Evolutionary conservation across 2,797 vertebrate species (phyloP), one percentile per base, ranked within the genome.

Genomic region (Mormyrus hasselquistii): DNA sequence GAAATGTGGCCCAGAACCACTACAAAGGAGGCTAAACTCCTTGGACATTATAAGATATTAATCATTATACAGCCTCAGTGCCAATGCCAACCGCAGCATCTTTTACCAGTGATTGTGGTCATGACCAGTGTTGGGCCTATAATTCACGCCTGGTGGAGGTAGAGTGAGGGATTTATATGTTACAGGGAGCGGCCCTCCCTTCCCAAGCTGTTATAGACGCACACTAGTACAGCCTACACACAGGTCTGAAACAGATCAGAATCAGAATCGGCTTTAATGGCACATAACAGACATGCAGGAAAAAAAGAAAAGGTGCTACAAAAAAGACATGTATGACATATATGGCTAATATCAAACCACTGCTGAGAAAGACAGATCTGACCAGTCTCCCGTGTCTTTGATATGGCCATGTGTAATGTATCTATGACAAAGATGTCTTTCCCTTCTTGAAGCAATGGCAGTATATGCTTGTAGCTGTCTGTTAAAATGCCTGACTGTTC

Each of bases 11-110:
- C 57, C 53, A 84, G 55, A 65, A 57, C 29, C 57, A 59, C 10
- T 34, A 41, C 14, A 85, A 84, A 65, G 55, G 41, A 44, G 55
- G 82, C 44, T 85, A 49, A 89, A 89, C 82, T 49, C 29, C 7
- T 62, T 10, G n/a, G 55, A 44, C 55, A 84, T 50, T 49, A 84
- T 89, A 89, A 59, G 55, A 82, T 47, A 89, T 84, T 85, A 85
- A 89, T 84, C 41, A 89, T 84, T 16, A 5, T 84, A 6, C 79
- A 62, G 79, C 76, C 14, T 85, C 41, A 84, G n/a, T 10, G 52
- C 53, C 76, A 84, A 22, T 50, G 22, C 41, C 19, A 47, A 38
- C 44, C 38, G 19, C n/a, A 29, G 44, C 44, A n/a, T 49, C 83
- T 34, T 52, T 29, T 85, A 53, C 25, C 22, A 52, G 47, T 50